These are phyloP conservation scores for Autographa gamma DNA, from an alignment of 2,888 invertebrate genomes.

Conservation along the genomic window DNA sequence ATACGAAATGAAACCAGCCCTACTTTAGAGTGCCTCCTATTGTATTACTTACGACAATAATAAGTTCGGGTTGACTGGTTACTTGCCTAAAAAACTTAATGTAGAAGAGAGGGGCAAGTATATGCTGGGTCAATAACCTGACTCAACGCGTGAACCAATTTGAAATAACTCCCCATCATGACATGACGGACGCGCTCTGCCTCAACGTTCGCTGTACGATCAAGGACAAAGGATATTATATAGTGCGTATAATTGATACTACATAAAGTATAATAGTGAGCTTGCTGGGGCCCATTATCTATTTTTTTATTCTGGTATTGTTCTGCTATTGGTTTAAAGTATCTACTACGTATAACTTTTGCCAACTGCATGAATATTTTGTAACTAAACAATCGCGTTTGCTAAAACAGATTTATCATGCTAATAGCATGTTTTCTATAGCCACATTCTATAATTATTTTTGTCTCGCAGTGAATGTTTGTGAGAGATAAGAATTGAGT, in stretches of 20 bases:
- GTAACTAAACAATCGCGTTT: not conserved
- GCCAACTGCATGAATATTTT: not conserved
- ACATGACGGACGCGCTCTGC: conserved; percentile 64
- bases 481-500: conserved; percentile 72
- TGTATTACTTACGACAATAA: conserved; percentile 78
- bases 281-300: conserved; percentile 23
- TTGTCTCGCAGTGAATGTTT: conserved; percentile 67
- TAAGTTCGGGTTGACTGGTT: conserved; percentile 80
- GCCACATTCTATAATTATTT: conserved; percentile 59
- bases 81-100: conserved; percentile 69
- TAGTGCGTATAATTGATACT: conserved; percentile 49
- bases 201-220: conserved; percentile 54
- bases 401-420: not conserved
- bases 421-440: not conserved
- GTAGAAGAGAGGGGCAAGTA: conserved; percentile 73
- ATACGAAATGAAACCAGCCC: conserved; percentile 67
- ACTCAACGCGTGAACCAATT: conserved; percentile 78
- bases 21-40: conserved; percentile 74
- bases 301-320: conserved; percentile 16
- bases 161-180: conserved; percentile 72
- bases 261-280: conserved; percentile 26
- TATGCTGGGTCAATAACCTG: conserved; percentile 79
- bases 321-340: not conserved
- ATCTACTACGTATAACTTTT: not conserved
- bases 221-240: conserved; percentile 62